Base-by-base conservation (phyloP, 1,140 invertebrate genomes). In the Drosophila setifemur region DNA sequence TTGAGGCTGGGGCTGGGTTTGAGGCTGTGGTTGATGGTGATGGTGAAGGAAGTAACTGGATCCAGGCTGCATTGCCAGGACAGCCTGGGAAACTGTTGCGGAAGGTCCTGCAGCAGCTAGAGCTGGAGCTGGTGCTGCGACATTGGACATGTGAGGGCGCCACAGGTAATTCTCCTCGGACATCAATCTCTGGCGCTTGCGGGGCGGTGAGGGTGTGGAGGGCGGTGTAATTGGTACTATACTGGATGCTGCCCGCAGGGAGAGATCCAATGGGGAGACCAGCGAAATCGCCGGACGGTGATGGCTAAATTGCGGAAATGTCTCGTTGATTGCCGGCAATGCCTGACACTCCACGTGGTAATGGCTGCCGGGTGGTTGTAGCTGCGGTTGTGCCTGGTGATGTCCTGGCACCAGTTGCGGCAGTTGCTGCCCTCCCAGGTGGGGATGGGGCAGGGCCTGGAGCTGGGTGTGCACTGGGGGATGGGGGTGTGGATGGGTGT, bases 191-290 rank as follows among this genome's bases (percentile, higher is more conserved):
- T 91, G 91, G 67, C 91, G 88, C 89, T 92, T 93, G 53, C 91
- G 89, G 1, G 88, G 70, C 2, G 92, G 92, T 26, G 93, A 93
- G 4, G 93, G 93, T 11, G 93, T 93, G 49, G 92, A 93, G n/a
- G 93, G 93, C 12, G 93, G 93, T 16, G 93, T 93, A 43, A 93
- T 93, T 39, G 93, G 92, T 58, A 91, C 90, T 43, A 89, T 73
- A 54, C 77, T 89, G 25, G 91, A 79, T 63, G 86, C 66, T 4
- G 78, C 70, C 5, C 93, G 92, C 4, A 93, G 54, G 19, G 92
- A 93, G 11, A 93, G 78, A 58, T 93, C 93, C 14, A 93, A 75
- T 4, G 93, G 93, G 12, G 92, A 92, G 19, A 92, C 76, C 54
- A 90, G 31, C 45, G 79, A 58, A 40, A 87, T 76, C 1, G 75